Percentiles rank a stretch among this genome's conserved stretches.
phyloP scores from a whole-genome alignment of 2,797 vertebrate species.

The Distichodus sexfasciatus region DNA sequence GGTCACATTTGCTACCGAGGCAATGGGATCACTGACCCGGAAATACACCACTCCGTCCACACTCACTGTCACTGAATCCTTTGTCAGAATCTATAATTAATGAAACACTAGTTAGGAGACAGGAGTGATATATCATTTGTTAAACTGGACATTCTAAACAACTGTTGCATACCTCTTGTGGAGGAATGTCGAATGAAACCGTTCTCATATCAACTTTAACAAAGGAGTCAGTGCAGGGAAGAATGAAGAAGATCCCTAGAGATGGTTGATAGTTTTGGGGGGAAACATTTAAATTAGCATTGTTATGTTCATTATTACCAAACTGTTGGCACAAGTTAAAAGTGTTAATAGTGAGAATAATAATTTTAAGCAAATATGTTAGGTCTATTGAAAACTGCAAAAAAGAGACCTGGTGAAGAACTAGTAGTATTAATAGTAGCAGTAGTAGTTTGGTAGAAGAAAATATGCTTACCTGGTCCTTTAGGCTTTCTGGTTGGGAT shows the following conservation, averaged over 20 bases:
- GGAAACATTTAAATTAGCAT: neutral
- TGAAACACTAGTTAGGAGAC: neutral
- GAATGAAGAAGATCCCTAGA: conserved; percentile 76
- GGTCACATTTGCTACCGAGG: conserved; percentile 75
- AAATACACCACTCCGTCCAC: conserved; percentile 82
- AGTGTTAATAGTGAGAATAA: no score
- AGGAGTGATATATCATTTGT: neutral
- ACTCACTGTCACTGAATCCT: conserved; percentile 76
- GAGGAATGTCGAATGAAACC: conserved; percentile 80
- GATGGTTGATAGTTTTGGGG: neutral
- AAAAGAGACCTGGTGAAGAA: neutral
- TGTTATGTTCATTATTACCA: neutral
- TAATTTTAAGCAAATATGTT: no score
- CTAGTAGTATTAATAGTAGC: neutral
- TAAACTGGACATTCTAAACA: no score
- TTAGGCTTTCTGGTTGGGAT: conserved; percentile 74
- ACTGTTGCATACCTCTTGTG: conserved; percentile 75
- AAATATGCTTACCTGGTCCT: conserved; percentile 70
- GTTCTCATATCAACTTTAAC: conserved; percentile 79
- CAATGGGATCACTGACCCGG: conserved; percentile 76
- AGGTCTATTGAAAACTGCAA: neutral
- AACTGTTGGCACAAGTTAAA: no score
- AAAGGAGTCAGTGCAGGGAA: conserved; percentile 77
- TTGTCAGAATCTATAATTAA: conserved; percentile 72
- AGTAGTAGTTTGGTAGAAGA: neutral